phyloP scores from a whole-genome alignment of 2,888 invertebrate species.

The Drosophila planitibia region DNA sequence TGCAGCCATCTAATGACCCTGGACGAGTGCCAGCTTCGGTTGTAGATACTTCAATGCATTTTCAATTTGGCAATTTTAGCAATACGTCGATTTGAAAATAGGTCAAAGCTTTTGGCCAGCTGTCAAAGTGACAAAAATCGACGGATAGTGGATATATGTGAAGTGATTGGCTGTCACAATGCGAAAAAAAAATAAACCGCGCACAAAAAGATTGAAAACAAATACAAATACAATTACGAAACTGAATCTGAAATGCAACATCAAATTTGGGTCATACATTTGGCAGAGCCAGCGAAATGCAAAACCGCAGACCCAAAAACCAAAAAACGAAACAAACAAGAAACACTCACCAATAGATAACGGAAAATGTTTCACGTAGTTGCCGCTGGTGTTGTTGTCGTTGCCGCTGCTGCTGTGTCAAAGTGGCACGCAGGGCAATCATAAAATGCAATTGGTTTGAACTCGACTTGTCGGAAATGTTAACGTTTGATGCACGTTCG shows the following conservation, averaged over 20 bases:
- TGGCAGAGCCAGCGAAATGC: conserved; percentile 64
- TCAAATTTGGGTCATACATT: conserved; percentile 72
- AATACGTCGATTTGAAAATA: conserved; percentile 52
- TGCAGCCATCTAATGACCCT: conserved; percentile 48
- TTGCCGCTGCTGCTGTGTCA: conserved; percentile 40
- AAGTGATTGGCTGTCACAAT: conserved; percentile 53
- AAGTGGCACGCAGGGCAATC: conserved; percentile 73
- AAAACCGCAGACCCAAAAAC: conserved; percentile 52
- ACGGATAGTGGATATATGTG: conserved; percentile 36
- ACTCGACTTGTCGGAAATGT: conserved; percentile 46
- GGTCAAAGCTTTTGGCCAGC: conserved; percentile 49
- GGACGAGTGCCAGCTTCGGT: conserved; percentile 51
- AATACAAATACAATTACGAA: conserved; percentile 14
- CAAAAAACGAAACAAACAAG: conserved; percentile 2
- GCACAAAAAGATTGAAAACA: conserved; percentile 27
- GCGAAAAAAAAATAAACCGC: conserved; percentile 12
- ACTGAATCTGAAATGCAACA: conserved; percentile 40
- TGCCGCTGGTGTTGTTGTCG: conserved; percentile 14
- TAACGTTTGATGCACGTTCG: conserved; percentile 2
- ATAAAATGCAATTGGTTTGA: conserved; percentile 78
- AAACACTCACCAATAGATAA: conserved; percentile 63
- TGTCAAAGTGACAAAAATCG: conserved; percentile 59
- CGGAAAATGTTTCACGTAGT: conserved; percentile 53
- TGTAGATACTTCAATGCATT: conserved; percentile 20
- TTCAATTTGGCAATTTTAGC: conserved; percentile 4